Evolutionary conservation across 2,888 invertebrate genomes (phyloP), one percentile per base, ranked within the genome.

Genomic region (Plusia festucae): DNA sequence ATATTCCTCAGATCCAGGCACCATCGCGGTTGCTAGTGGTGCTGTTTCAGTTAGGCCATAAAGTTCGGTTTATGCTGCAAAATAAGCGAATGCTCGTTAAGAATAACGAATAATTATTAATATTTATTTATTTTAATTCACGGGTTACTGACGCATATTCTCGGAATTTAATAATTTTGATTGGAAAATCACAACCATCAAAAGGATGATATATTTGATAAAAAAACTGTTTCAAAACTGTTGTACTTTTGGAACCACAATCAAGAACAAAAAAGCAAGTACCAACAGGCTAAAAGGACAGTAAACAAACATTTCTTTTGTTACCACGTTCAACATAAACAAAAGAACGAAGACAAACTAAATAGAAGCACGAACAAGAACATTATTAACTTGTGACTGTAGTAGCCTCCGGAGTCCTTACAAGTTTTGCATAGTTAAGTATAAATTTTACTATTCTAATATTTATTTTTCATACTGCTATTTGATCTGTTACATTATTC

Each of bases 1-100:
- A 53, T 87, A 88, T 32, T 88, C 86, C 2, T 73, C 73, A 15
- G 76, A 79, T 0, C 89, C 88, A 9, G 84, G 81, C 8, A 78
- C 63, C 76, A 91, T 91, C 9, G 95, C 78, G 0, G 96, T 87
- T 0, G 93, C 92, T 9, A 96, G 91, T 0, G 97, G 96, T 0
- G 97, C 96, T 3, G 96, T 91, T 90, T 98, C 97, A 0, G 97
- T 97, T 87, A 97, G 91, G 8, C 97, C 97, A 82, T 97, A 97
- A 91, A 86, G 24, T 85, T 65, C 13, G 83, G 65, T 0, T 71
- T 71, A 30, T 85, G 82, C 89, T 90, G 68, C 56, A 85, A 86
- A 65, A 30, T 55, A 70, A 55, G 51, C 34, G 60, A 46, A 8
- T 1, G 0, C 8, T 30, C 30, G 9, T 30, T 9, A 30, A 30